Evolutionary conservation across 2,113 vertebrate genomes (phyloP).

Genomic region (Morone chrysops): DNA sequence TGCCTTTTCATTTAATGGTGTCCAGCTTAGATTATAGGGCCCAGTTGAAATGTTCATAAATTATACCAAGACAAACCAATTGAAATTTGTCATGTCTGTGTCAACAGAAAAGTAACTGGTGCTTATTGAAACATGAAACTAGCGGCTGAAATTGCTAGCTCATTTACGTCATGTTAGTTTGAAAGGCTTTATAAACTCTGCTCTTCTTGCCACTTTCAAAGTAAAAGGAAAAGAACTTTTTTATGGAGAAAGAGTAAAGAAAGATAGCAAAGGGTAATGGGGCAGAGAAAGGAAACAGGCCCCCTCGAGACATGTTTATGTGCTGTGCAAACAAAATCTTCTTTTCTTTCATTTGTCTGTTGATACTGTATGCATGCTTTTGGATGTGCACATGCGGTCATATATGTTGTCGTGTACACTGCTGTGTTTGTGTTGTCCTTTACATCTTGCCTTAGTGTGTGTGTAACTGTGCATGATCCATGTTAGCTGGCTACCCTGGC

Average conservation of each 20-base stretch:
- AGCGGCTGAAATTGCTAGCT: no score
- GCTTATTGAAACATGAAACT: no score
- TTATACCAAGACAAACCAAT: no score
- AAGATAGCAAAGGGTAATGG: conserved; percentile 1
- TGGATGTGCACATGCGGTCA: neutral
- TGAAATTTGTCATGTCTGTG: no score
- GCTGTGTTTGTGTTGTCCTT: neutral
- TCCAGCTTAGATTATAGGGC: no score
- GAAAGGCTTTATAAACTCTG: no score
- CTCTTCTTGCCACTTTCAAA: neutral
- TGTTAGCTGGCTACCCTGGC: conserved; percentile 64
- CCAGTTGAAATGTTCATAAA: no score
- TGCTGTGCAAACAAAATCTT: neutral
- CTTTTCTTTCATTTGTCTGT: neutral
- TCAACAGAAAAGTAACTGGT: no score
- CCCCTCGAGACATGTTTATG: neutral
- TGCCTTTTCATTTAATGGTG: no score
- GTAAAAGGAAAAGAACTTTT: neutral
- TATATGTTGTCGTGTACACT: neutral
- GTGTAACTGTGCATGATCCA: conserved; percentile 57
- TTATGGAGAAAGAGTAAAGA: neutral
- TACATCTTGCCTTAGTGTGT: conserved; percentile 6
- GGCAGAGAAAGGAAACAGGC: neutral
- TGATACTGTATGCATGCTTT: neutral
- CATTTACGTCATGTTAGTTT: no score